Conservation (phyloP, 1,140 invertebrate species). For the Zaprionus ornatus region DNA sequence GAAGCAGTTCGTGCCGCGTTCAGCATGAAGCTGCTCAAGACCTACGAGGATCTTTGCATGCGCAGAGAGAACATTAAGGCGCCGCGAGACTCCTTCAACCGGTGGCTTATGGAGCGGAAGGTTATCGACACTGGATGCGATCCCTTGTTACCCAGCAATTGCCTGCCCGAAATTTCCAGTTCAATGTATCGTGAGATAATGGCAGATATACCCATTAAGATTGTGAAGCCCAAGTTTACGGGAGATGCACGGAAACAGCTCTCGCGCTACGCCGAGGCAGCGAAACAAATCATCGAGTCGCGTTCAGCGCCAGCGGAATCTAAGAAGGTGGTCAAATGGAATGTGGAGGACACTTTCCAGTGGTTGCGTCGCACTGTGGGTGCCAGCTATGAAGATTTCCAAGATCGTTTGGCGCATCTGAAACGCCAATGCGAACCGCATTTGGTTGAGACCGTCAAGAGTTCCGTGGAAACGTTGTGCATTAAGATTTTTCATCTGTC, state of each 20-base stretch:
- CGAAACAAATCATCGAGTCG: conserved; percentile 98
- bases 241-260: conserved; percentile 98
- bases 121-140: conserved; percentile 94
- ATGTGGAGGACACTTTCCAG: conserved; percentile 98
- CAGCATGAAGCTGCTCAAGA: conserved; percentile 92
- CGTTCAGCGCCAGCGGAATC: conserved; percentile 96
- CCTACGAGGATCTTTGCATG: conserved; percentile 97
- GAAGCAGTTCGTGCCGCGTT: conserved; percentile 92
- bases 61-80: conserved; percentile 97
- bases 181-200: conserved; percentile 99
- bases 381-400: conserved; percentile 97
- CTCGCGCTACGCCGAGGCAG: conserved; percentile 97
- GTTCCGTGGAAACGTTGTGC: conserved; percentile 97
- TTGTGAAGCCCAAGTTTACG: conserved; percentile 96
- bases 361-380: conserved; percentile 97
- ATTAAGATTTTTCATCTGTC: conserved; percentile 97
- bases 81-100: conserved; percentile 97
- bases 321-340: conserved; percentile 98
- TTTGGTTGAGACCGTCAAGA: conserved; percentile 95
- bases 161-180: conserved; percentile 95
- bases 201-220: conserved; percentile 98
- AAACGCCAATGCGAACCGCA: conserved; percentile 97
- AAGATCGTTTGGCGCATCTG: conserved; percentile 88
- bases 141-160: conserved; percentile 95
- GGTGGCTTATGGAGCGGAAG: conserved; percentile 98